Base-by-base conservation (phyloP, 2,113 vertebrate species). In the Dromiciops gliroides region DNA sequence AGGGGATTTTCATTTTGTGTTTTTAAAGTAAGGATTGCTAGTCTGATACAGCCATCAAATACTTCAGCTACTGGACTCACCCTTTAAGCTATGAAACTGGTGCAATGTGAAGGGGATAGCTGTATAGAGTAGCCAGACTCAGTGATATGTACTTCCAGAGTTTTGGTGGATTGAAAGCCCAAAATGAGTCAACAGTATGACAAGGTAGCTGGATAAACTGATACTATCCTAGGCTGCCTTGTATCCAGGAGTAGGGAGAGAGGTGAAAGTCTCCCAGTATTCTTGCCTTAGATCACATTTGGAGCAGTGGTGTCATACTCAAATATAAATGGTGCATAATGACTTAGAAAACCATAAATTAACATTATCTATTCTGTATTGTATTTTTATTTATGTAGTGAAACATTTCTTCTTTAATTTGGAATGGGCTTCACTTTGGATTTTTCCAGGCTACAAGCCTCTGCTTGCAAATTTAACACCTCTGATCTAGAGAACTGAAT, bases 11-110 rank as follows among this genome's bases (percentile, higher is more conserved):
- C 91, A 53, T 50, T 47, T 89, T 95, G 83, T 89, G 94, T 88
- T 95, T 91, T 93, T 28, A 9, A 95, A 95, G 89, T 93, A 90
- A 95, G 52, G 94, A 95, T 89, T 96, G 92, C 93, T 50, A 89
- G 53, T 96, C 91, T 88, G 31, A 31, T 95, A 16, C 56, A 67
- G 53, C 67, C 90, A 95, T 94, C 90, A 90, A 90, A 56, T 50
- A 90, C 83, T 91, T 50, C 83, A 53, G 89, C 51, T 26, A 48
- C 95, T 94, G 89, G 22, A 89, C 92, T 19, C 90, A 90, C 53
- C 22, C 92, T 75, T 49, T 50, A 8, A 92, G 89, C 94, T 92
- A 83, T 44, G 50, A 96, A 91, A 91, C 53, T 10, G 75, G 88
- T 83, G 2, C 7, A 19, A 83, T 83, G 37, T 83, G 37, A 83